Conservation (phyloP, 2,113 vertebrate species). For the Henicopernis longicauda region DNA sequence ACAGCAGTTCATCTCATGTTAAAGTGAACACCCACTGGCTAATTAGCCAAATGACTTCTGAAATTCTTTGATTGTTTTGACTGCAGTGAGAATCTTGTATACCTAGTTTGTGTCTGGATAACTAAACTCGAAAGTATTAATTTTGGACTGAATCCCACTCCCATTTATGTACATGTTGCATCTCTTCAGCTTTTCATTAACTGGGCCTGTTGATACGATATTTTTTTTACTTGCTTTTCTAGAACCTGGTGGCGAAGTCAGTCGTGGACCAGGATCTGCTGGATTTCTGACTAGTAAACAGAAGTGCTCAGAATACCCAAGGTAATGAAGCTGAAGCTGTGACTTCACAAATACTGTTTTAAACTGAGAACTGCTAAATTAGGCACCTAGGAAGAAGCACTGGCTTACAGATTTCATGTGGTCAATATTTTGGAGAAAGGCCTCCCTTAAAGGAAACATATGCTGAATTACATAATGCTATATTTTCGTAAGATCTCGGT, state of each 20-base stretch:
- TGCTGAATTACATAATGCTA: background rate
- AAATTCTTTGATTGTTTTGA: background rate
- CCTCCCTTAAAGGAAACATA: background rate
- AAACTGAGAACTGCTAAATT: background rate
- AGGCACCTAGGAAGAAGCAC: background rate
- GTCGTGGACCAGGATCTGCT: background rate
- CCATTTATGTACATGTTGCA: background rate
- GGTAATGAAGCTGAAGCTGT: constrained; percentile 59
- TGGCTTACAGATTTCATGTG: background rate
- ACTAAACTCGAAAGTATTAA: background rate
- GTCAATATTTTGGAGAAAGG: background rate
- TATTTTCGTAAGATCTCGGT: background rate
- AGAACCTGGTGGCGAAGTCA: constrained; percentile 63
- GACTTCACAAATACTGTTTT: background rate
- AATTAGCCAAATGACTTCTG: background rate
- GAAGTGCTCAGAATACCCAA: constrained; percentile 65
- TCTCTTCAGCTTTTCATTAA: background rate
- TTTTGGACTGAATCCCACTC: background rate
- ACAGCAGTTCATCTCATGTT: background rate
- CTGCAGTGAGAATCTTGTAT: background rate
- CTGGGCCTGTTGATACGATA: background rate
- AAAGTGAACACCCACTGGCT: background rate
- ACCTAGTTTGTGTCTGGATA: background rate
- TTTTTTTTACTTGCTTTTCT: background rate
- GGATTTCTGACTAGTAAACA: constrained; percentile 40